Conservation (phyloP, 2,113 vertebrate species). For the Sceloporus tristichus region DNA sequence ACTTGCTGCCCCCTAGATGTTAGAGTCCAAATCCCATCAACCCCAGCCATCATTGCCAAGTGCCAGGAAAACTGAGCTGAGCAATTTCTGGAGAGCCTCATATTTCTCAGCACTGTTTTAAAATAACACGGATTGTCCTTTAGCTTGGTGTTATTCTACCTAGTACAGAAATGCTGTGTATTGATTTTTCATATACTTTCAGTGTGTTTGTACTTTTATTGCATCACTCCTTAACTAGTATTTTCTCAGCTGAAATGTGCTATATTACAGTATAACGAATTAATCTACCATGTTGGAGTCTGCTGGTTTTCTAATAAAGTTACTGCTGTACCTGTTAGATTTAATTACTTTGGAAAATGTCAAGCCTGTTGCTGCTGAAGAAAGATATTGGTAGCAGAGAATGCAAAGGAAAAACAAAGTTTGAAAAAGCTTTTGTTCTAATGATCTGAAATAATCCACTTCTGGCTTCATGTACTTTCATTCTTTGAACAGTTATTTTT, state of each 20-base stretch:
- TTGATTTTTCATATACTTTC: background rate
- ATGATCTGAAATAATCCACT: slow-evolving; percentile 24
- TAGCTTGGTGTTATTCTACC: background rate
- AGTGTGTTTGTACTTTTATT: background rate
- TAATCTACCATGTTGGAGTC: background rate
- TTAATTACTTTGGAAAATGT: slow-evolving; percentile 24
- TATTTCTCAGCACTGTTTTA: background rate
- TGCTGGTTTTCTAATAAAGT: background rate
- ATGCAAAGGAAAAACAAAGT: background rate
- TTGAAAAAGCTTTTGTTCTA: slow-evolving; percentile 22
- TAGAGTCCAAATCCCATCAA: too few relatives aligned
- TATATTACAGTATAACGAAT: background rate
- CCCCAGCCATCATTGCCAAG: too few relatives aligned
- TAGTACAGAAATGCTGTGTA: background rate
- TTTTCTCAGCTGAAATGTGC: background rate
- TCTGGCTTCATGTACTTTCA: background rate
- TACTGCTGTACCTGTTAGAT: background rate
- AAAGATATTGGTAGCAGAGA: background rate
- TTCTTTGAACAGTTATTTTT: slow-evolving; percentile 25
- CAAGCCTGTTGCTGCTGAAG: background rate
- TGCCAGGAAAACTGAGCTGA: too few relatives aligned
- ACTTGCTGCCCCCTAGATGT: too few relatives aligned
- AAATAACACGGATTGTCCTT: background rate
- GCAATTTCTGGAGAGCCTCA: background rate
- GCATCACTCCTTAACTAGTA: background rate